Evolutionary conservation across 2,113 vertebrate genomes (phyloP), one percentile per base, ranked within the genome.

Genomic region (Lathamus discolor): DNA sequence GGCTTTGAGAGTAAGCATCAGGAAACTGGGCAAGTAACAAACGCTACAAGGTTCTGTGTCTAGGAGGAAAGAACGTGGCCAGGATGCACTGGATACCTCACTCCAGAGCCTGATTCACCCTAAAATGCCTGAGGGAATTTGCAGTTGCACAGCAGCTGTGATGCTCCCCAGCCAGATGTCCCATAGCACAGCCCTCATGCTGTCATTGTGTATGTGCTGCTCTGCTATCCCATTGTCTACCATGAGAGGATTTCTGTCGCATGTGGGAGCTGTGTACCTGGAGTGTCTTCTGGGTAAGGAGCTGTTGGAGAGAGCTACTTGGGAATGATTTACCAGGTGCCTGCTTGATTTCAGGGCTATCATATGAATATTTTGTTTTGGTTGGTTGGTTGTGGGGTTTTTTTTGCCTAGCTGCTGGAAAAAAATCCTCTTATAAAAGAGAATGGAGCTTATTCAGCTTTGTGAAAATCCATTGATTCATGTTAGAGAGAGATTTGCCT

Each of bases 161-260:
- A 4, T 33, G 43, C 23, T 86, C 27, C 27, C 19, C 27, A 31
- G 25, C 10, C 66, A 92, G 37, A 54, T 22, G 17, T n/a, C 43
- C 63, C 4, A 0, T 3, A 17, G 83, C 62, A 67, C 39, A 69
- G 17, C 28, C 25, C 28, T 76, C 1, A 1, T 15, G 13, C 13
- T 12, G 11, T 6, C 43, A 20, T 8, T 3, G 19, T 14, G 15
- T 14, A 7, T 0, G 0, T n/a, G 41, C 33, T 82, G 41, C 46
- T 83, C 27, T 72, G 63, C 48, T 43, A 2, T 13, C 19, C 16
- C 22, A 0, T 1, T 4, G 3, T 29, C 43, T 64, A 9, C 23
- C 33, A 24, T 0, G 1, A 19, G 13, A 74, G 35, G 25, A 37
- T 54, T 87, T 41, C 39, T 87, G 28, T 44, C 63, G 49, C 39